Evolutionary conservation across 2,888 invertebrate species (phyloP), one percentile per base, ranked within the genome.

Genomic region (Polymixis lichenea): DNA sequence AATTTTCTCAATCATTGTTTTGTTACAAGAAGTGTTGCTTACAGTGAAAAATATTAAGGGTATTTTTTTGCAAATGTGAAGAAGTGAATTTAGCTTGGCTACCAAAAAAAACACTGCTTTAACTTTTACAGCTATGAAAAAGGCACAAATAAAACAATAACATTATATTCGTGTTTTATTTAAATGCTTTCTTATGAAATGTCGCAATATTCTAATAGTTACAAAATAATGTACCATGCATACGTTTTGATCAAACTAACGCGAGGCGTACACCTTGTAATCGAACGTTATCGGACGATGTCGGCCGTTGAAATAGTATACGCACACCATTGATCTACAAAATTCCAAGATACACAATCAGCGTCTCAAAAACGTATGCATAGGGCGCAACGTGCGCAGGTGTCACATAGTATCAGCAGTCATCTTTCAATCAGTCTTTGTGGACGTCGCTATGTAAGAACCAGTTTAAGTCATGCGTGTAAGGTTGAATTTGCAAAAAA

Each of bases 91-190:
- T 32, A 32, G 32, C 32, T 32, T 43, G 43, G 15, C 17, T 46
- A 17, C 17, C 22, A n/a, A 28, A 66, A 1, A 49, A 19, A 8
- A 11, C 32, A 38, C 28, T 1, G 22, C 7, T n/a, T 49, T n/a
- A 28, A 22, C n/a, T 67, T 6, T 17, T 19, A 19, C 11, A 32
- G 32, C 32, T 46, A 7, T n/a, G 49, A 32, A 13, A 32, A 17
- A 49, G 7, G 7, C 1, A 43, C 1, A 72, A 77, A 79, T 53
- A 17, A 78, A 65, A 80, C 28, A 19, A 25, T 22, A 15, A 11
- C 13, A 38, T 79, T 51, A 28, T 22, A 8, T 49, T 58, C 2
- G 2, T 17, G 1, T 62, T 80, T 80, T 78, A 78, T 73, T 73
- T 19, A 51, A 66, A 80, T 46, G 60, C 32, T 28, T 8, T 64